phyloP scores from a whole-genome alignment of 2,888 invertebrate genomes.

The Elysia crispata region DNA sequence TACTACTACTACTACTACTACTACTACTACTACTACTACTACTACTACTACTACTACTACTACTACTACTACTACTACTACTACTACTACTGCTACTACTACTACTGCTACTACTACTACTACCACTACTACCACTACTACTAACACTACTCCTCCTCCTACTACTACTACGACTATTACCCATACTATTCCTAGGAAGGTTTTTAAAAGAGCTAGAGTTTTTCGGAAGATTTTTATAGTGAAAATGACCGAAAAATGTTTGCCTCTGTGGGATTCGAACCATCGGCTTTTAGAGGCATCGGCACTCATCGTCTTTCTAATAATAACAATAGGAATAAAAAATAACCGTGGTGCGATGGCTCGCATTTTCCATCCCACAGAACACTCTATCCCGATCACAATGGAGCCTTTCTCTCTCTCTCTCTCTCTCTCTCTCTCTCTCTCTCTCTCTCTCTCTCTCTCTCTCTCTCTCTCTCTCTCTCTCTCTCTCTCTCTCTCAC shows the following conservation, averaged over 20 bases:
- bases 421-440: conserved; percentile 10
- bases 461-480: conserved; percentile 2
- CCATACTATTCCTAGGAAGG: background rate
- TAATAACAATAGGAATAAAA: too few relatives aligned
- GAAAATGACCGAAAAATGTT: too few relatives aligned
- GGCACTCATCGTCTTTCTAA: too few relatives aligned
- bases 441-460: conserved; percentile 9
- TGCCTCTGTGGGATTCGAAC: too few relatives aligned
- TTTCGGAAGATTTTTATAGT: too few relatives aligned
- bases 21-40: conserved; percentile 9
- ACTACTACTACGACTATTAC: too few relatives aligned
- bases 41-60: conserved; percentile 9
- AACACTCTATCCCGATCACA: too few relatives aligned
- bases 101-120: background rate
- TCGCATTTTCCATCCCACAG: too few relatives aligned
- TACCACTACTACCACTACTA: background rate
- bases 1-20: conserved; percentile 4
- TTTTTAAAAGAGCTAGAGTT: too few relatives aligned
- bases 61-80: conserved; percentile 9
- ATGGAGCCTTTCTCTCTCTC: background rate
- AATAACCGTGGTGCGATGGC: too few relatives aligned
- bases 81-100: background rate
- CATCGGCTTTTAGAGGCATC: too few relatives aligned
- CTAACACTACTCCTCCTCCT: too few relatives aligned
- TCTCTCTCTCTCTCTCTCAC: background rate